These are phyloP conservation scores for Ameiurus melas DNA, from an alignment of 2,113 vertebrate species.

Conservation along the genomic window DNA sequence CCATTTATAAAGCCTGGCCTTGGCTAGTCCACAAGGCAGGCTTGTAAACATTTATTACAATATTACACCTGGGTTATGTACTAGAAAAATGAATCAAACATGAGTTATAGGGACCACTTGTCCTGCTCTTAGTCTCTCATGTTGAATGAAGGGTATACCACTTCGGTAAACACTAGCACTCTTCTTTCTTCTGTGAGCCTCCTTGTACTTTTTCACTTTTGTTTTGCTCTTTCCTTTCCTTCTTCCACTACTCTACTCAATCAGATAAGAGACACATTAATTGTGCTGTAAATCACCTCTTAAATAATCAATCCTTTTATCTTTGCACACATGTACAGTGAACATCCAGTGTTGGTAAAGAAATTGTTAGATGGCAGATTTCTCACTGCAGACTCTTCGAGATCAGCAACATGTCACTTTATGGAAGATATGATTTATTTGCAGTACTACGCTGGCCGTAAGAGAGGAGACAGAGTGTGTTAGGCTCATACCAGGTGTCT, in stretches of 20 bases:
- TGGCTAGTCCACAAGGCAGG: not conserved
- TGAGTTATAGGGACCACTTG: not conserved
- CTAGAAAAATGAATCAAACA: slow-evolving; percentile 21
- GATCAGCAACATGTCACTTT: not conserved
- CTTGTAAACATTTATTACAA: slow-evolving; percentile 11
- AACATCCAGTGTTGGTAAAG: slow-evolving; percentile 22
- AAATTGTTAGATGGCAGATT: not conserved
- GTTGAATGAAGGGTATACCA: slow-evolving; percentile 7
- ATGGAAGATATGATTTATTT: not conserved
- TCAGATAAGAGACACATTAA: slow-evolving; percentile 55
- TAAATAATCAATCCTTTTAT: slow-evolving; percentile 56
- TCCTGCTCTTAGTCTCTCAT: slow-evolving; percentile 21
- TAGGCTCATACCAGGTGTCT: not conserved
- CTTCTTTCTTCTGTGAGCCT: slow-evolving; percentile 11
- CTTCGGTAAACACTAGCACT: slow-evolving; percentile 11
- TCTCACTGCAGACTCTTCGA: not conserved
- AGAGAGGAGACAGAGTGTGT: not conserved
- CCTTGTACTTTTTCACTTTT: not conserved
- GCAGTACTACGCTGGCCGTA: not conserved
- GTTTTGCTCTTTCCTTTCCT: not conserved
- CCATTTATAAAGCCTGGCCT: not conserved
- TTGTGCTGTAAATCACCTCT: slow-evolving; percentile 54
- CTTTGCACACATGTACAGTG: slow-evolving; percentile 11
- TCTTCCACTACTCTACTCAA: slow-evolving; percentile 28
- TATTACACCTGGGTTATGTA: slow-evolving; percentile 18